A percentile compares a stretch with the other conserved stretches of the same genome.
phyloP scores from a whole-genome alignment of 1,140 invertebrate species.

The Tetragnatha versicolor region DNA sequence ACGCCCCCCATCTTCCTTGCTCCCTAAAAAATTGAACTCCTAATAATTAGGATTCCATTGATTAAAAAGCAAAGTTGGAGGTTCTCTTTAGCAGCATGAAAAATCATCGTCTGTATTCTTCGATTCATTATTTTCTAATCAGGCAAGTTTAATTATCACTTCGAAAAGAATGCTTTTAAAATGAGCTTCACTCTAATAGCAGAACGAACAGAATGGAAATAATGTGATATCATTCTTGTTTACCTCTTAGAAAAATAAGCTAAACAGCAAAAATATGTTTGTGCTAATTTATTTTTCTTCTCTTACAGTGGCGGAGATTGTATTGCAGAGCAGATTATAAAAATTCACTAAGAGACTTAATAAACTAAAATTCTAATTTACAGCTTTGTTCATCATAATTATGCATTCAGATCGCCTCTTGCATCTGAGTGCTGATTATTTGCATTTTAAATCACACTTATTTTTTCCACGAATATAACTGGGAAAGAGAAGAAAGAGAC shows the following conservation, averaged over 20 bases:
- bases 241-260: not conserved
- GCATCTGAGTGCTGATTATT: not conserved
- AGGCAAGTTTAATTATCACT: constrained; percentile 14
- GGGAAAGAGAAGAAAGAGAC: too few species aligned
- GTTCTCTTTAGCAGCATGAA: not conserved
- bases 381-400: not conserved
- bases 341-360: constrained; percentile 3
- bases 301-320: not conserved
- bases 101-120: not conserved
- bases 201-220: constrained; percentile 2
- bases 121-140: constrained; percentile 34
- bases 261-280: not conserved
- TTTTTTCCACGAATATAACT: too few species aligned
- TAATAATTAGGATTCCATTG: constrained; percentile 18
- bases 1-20: not conserved
- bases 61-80: constrained; percentile 3
- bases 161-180: constrained; percentile 3
- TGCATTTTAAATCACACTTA: constrained; percentile 2
- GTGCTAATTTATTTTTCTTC: not conserved
- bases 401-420: not conserved
- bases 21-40: not conserved
- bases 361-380: not conserved
- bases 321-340: not conserved
- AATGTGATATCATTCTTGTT: constrained; percentile 22
- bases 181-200: not conserved